Conservation (phyloP, 2,797 vertebrate species). For the Oophaga sylvatica region DNA sequence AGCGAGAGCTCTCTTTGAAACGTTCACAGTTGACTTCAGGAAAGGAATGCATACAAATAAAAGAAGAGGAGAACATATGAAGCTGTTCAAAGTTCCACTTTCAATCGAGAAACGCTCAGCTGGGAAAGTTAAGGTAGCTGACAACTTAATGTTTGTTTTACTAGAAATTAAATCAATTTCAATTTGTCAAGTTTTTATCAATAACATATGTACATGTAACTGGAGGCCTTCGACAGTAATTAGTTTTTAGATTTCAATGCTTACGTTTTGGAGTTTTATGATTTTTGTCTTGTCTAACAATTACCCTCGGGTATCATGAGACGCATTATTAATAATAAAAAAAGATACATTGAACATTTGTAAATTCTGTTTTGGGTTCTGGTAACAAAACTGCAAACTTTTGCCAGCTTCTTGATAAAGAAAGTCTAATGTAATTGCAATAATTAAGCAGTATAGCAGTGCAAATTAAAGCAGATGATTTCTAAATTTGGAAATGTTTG, state of each 20-base stretch:
- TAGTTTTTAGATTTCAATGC: background rate
- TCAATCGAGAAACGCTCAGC: conserved; percentile 54
- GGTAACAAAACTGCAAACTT: conserved; percentile 30
- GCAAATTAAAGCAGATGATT: conserved; percentile 46
- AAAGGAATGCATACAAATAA: conserved; percentile 74
- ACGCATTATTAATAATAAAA: background rate
- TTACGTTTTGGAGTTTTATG: background rate
- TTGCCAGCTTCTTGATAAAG: conserved; percentile 43
- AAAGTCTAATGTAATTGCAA: conserved; percentile 13
- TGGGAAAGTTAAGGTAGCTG: conserved; percentile 61
- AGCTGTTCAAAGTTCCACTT: conserved; percentile 64
- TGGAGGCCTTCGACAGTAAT: background rate
- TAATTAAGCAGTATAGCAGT: conserved; percentile 16
- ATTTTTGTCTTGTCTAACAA: background rate
- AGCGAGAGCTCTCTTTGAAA: conserved; percentile 84
- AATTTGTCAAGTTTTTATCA: background rate
- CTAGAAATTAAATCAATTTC: background rate
- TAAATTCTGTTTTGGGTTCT: conserved; percentile 6
- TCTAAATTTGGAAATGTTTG: conserved; percentile 25
- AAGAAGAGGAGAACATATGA: conserved; percentile 66
- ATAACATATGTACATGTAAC: conserved; percentile 1
- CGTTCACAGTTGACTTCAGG: conserved; percentile 83
- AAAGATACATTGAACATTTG: background rate
- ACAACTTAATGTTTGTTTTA: conserved; percentile 19
- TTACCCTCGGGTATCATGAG: background rate